Evolutionary conservation across 2,797 vertebrate species (phyloP).

Genomic region (Falco rusticolus): DNA sequence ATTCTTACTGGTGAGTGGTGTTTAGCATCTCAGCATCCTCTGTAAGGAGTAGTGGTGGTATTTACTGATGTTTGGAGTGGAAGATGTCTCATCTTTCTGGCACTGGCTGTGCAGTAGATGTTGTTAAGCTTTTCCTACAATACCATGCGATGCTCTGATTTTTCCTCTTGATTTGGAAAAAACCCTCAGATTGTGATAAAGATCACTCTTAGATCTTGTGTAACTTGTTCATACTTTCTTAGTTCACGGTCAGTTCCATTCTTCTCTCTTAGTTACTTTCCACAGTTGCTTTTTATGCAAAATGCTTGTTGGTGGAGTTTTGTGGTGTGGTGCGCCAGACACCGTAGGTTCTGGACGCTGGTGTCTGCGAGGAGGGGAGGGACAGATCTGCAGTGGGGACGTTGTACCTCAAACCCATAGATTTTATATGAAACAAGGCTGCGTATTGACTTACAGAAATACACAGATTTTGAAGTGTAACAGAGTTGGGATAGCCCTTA

Average conservation of each 20-base stretch:
- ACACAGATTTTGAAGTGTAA: not conserved
- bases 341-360: fast-evolving
- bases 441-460: not conserved
- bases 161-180: not conserved
- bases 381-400: not conserved
- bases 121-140: not conserved
- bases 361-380: not conserved
- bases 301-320: not conserved
- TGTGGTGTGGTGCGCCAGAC: too few species aligned
- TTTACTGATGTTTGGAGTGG: not conserved
- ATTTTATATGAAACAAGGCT: not conserved
- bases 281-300: not conserved
- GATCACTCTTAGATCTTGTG: not conserved
- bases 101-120: not conserved
- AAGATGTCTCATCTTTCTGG: not conserved
- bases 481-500: not conserved
- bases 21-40: not conserved
- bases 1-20: not conserved
- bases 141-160: not conserved
- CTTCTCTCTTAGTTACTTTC: not conserved
- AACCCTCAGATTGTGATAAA: not conserved
- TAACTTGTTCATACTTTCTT: not conserved
- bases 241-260: not conserved
- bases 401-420: not conserved
- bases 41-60: not conserved